These are phyloP conservation scores for Haliclona indistincta DNA, from an alignment of 37 sponge, comb jelly and placozoan species.

Conservation along the genomic window DNA sequence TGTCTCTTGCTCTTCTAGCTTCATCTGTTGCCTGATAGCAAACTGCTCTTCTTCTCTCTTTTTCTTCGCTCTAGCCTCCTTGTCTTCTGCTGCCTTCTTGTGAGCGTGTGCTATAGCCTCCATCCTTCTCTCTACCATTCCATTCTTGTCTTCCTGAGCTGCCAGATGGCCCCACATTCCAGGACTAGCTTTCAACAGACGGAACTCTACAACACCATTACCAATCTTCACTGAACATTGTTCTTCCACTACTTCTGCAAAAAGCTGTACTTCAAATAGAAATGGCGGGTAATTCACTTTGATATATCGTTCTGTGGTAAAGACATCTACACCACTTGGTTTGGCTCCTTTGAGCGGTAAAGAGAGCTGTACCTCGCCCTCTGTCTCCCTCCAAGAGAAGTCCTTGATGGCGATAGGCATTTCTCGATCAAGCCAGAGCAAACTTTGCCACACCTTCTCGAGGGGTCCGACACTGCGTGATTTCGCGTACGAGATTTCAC, in stretches of 20 bases:
- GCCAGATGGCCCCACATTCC: slow-evolving; percentile 54
- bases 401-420: slow-evolving; percentile 95
- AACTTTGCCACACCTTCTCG: not conserved
- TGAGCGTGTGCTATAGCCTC: slow-evolving; percentile 63
- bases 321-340: slow-evolving; percentile 81
- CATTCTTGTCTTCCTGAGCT: slow-evolving; percentile 48
- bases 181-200: slow-evolving; percentile 40
- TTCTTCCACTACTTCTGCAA: slow-evolving; percentile 56
- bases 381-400: slow-evolving; percentile 88
- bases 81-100: slow-evolving; percentile 24
- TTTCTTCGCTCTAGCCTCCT: slow-evolving; percentile 56
- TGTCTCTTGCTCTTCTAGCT: slow-evolving; percentile 70
- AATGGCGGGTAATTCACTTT: slow-evolving; percentile 90
- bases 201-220: slow-evolving; percentile 67
- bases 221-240: slow-evolving; percentile 63
- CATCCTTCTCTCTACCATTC: slow-evolving; percentile 46
- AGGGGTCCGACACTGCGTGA: no score
- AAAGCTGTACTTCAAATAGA: slow-evolving; percentile 80
- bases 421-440: not conserved
- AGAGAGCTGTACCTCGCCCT: slow-evolving; percentile 52
- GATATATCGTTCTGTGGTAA: slow-evolving; percentile 75
- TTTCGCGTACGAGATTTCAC: no score
- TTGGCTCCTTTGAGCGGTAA: slow-evolving; percentile 89
- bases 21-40: slow-evolving; percentile 82
- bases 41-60: slow-evolving; percentile 68